phyloP scores from a whole-genome alignment of 2,888 invertebrate genomes.

The Pimpla rufipes region DNA sequence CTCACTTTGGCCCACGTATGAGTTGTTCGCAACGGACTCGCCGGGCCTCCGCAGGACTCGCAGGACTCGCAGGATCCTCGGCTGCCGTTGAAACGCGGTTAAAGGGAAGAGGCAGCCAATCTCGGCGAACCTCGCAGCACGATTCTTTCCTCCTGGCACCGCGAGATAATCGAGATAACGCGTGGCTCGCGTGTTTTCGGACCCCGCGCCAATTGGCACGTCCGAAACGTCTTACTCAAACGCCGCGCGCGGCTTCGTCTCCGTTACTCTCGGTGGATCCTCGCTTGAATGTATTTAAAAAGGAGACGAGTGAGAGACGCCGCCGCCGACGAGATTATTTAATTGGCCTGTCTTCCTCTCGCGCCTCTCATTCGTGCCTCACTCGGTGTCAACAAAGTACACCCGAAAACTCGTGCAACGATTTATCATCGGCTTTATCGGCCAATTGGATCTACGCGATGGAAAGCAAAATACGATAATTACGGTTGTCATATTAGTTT shows the following conservation, averaged over 20 bases:
- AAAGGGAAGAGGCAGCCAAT: constrained; percentile 10
- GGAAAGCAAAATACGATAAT: too few relatives aligned
- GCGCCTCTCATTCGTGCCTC: not conserved
- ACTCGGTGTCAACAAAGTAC: not conserved
- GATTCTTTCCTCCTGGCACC: constrained; percentile 49
- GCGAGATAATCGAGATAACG: constrained; percentile 51
- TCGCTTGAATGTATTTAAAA: constrained; percentile 23
- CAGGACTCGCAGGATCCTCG: constrained; percentile 1
- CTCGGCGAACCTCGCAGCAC: constrained; percentile 34
- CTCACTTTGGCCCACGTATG: not conserved
- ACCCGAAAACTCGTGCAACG: too few relatives aligned
- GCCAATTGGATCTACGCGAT: too few relatives aligned
- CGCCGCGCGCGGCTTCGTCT: not conserved
- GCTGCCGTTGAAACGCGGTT: constrained; percentile 12
- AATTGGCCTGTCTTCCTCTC: constrained; percentile 4
- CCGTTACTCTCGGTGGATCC: not conserved
- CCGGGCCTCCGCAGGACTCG: not conserved
- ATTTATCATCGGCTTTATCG: too few relatives aligned
- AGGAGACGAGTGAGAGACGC: not conserved
- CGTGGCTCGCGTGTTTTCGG: constrained; percentile 42
- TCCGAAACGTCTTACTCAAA: constrained; percentile 72
- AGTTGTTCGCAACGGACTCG: too few relatives aligned
- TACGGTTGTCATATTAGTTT: too few relatives aligned
- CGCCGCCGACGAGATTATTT: not conserved
- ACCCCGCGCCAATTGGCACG: constrained; percentile 46